Base-by-base conservation (phyloP, 2,888 invertebrate genomes). In the Ennomos erosarius region DNA sequence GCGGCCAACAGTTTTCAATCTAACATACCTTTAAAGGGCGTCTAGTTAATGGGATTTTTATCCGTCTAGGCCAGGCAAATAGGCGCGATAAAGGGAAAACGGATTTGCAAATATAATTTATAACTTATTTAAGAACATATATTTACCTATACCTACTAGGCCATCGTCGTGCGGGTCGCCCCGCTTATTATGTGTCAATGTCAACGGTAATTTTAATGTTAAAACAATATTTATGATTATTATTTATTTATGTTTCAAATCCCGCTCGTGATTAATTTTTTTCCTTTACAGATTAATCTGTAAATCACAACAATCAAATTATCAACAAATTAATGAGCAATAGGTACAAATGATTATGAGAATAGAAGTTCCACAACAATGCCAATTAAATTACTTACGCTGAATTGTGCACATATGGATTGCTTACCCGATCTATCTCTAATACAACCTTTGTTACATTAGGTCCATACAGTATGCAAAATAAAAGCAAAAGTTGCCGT, bases 401-500 rank as follows among this genome's bases (percentile, higher is more conserved):
- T 10, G 12, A 47, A 55, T 43, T 38, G 34, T 46, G 43, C 34
- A 55, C 36, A 33, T 38, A 48, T 44, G 16, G 47, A 50, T 53
- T 55, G 35, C 34, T 45, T 45, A 16, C 43, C 35, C 45, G 42
- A 53, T 52, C 52, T 34, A 62, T 33, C 47, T 63, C 52, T 66
- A 65, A 67, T 65, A 65, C 78, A 71, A 79, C 75, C 75, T 79
- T 79, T 76, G 67, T 74, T 70, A 67, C 26, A 26, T 26, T 42
- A 55, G 49, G 59, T 67, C 65, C 57, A 56, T 64, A 68, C 78
- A 78, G 69, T 78, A 76, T 79, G 78, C 72, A 76, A 70, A 81
- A 80, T 79, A 89, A 89, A 89, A 90, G 85, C 82, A 90, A 90
- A 89, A 90, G 90, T 90, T 74, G 84, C 81, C 63, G 76, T 82